These are phyloP conservation scores for Harlomillsia oculata DNA, from an alignment of 1,140 invertebrate species.

Conservation along the genomic window DNA sequence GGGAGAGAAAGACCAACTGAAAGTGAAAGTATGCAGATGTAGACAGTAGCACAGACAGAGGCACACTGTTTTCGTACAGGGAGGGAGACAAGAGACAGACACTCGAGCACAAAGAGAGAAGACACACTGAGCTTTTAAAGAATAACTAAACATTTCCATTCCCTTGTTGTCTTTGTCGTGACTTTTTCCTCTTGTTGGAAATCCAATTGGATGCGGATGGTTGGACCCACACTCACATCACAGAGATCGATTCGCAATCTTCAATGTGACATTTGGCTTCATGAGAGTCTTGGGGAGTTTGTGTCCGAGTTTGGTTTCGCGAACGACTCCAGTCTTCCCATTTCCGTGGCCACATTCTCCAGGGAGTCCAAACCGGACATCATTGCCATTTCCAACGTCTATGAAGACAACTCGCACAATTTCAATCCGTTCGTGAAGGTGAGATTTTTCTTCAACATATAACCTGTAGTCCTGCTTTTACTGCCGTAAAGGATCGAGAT, in stretches of 20 bases:
- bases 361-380: constrained; percentile 25
- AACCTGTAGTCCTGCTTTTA: too few relatives aligned
- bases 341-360: constrained; percentile 31
- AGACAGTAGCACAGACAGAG: too few relatives aligned
- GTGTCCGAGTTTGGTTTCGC: constrained; percentile 35
- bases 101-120: too few relatives aligned
- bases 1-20: too few relatives aligned
- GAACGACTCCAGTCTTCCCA: constrained; percentile 32
- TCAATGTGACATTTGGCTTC: constrained; percentile 35
- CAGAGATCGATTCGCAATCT: constrained; percentile 30
- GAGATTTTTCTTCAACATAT: too few relatives aligned
- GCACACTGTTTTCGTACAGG: too few relatives aligned
- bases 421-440: constrained; percentile 29
- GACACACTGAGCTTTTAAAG: too few relatives aligned
- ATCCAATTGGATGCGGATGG: too few relatives aligned
- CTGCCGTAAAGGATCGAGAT: background rate
- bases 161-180: background rate
- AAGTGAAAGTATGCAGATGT: too few relatives aligned
- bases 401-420: constrained; percentile 28
- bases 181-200: background rate
- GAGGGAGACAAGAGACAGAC: too few relatives aligned
- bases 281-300: constrained; percentile 32
- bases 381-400: constrained; percentile 33
- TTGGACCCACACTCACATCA: too few relatives aligned
- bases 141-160: background rate